Evolutionary conservation across 2,797 vertebrate genomes (phyloP), one percentile per base, ranked within the genome.

Genomic region (Pseudopleuronectes americanus): DNA sequence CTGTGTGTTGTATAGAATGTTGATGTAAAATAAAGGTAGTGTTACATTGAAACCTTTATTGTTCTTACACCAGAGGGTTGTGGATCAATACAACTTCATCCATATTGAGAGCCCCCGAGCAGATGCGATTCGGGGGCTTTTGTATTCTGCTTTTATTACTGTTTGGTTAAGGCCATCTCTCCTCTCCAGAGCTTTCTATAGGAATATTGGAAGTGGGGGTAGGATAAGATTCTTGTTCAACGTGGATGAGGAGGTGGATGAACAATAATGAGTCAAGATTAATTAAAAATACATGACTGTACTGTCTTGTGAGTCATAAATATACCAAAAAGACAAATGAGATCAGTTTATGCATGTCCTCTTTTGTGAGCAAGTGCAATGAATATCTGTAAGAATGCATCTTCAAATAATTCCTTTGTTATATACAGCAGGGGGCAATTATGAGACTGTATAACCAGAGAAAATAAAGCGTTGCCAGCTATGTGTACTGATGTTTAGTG

Each of bases 131-230:
- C 31, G 31, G 54, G 52, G 57, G 61, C 49, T 82, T 89, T 82
- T 80, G 68, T 77, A 87, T 85, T 88, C 76, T 73, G 64, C 62
- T 79, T 26, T 36, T n/a, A 49, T 31, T 51, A 48, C 59, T 23
- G 63, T 62, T 64, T 55, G 62, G 51, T 64, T 84, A 83, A 90
- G 75, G 74, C 66, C 75, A 80, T 24, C 13, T 77, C 53, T 72
- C 24, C 47, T 59, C 66, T 74, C 64, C 12, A 56, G 64, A 68
- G 83, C 24, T 74, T 84, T 73, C 47, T 73, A 71, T 66, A 57
- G 65, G 81, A 72, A 68, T 71, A 83, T 51, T 71, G 61, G n/a
- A 36, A 51, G 72, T 49, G 8, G 26, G 24, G 26, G 16, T 16
- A 58, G 52, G 43, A 21, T 69, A 62, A 12, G 10, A 49, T 38